Percentiles rank a stretch among this genome's conserved stretches.
Conservation (phyloP, 2,888 invertebrate genomes). For the Ferdinandea cuprea region DNA sequence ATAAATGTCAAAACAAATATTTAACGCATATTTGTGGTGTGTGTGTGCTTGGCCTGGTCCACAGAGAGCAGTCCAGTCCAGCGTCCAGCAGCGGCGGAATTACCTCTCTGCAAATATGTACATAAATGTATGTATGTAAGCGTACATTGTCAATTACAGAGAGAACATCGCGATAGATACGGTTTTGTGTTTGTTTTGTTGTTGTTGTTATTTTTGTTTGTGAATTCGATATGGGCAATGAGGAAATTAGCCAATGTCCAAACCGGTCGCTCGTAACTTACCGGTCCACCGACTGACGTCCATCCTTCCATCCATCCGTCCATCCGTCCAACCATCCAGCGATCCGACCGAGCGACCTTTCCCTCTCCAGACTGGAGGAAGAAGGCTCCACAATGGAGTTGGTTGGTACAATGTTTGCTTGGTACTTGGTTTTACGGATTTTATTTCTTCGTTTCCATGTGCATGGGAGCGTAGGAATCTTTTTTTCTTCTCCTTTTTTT, state of each 20-base stretch:
- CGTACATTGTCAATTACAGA: slow-evolving; percentile 51
- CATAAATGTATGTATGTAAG: too few relatives aligned
- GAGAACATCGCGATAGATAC: slow-evolving; percentile 20
- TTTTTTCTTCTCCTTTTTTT: too few relatives aligned
- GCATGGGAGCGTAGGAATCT: slow-evolving; percentile 23
- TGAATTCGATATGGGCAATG: slow-evolving; percentile 72
- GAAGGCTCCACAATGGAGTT: slow-evolving; percentile 62
- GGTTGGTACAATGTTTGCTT: slow-evolving; percentile 67
- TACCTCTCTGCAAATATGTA: slow-evolving; percentile 53
- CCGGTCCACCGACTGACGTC: slow-evolving; percentile 56
- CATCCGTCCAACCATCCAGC: slow-evolving; percentile 5
- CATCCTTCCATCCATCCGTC: slow-evolving; percentile 36
- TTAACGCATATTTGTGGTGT: slow-evolving; percentile 70
- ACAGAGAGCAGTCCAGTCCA: slow-evolving; percentile 1
- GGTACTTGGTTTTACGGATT: slow-evolving; percentile 66
- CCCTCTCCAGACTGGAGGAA: slow-evolving; percentile 7
- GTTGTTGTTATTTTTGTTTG: slow-evolving; percentile 13
- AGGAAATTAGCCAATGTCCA: slow-evolving; percentile 71
- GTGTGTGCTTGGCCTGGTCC: slow-evolving; percentile 53
- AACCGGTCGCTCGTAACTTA: slow-evolving; percentile 72
- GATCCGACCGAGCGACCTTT: too few relatives aligned
- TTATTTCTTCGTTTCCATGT: slow-evolving; percentile 55
- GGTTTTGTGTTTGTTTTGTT: slow-evolving; percentile 37
- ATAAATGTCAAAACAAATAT: slow-evolving; percentile 75
- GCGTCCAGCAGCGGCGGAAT: slow-evolving; percentile 18